These are phyloP conservation scores for Bos javanicus DNA, from an alignment of 2,113 vertebrate genomes.

Conservation along the genomic window DNA sequence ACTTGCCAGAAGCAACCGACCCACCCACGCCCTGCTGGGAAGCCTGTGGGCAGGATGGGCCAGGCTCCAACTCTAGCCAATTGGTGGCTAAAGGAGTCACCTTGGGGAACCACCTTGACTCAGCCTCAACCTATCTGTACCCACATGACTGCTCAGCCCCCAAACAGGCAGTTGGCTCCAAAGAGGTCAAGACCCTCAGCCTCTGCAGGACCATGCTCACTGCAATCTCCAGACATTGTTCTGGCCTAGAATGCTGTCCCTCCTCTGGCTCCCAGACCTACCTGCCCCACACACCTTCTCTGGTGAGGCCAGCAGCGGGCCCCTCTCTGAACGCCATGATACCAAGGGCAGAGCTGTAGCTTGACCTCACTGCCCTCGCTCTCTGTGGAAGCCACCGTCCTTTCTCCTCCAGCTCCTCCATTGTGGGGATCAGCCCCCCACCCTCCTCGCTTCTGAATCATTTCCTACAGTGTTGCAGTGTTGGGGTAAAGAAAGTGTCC, in stretches of 20 bases:
- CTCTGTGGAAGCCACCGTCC: background rate
- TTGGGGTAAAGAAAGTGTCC: background rate
- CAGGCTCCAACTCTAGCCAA: background rate
- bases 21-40: accelerated
- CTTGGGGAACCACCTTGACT: background rate
- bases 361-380: background rate
- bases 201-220: background rate
- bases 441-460: background rate
- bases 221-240: background rate
- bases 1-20: background rate
- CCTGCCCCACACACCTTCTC: background rate
- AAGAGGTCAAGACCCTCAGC: background rate
- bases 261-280: background rate
- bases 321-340: background rate
- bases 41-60: background rate
- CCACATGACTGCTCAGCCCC: background rate
- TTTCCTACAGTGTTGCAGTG: background rate
- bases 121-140: background rate
- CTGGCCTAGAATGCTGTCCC: background rate
- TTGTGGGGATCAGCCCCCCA: background rate
- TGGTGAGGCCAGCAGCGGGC: background rate
- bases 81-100: background rate
- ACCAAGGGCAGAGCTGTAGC: background rate
- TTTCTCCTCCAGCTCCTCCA: background rate
- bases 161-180: background rate